phyloP scores from a whole-genome alignment of 2,797 vertebrate genomes.

The Xerus rutilus region DNA sequence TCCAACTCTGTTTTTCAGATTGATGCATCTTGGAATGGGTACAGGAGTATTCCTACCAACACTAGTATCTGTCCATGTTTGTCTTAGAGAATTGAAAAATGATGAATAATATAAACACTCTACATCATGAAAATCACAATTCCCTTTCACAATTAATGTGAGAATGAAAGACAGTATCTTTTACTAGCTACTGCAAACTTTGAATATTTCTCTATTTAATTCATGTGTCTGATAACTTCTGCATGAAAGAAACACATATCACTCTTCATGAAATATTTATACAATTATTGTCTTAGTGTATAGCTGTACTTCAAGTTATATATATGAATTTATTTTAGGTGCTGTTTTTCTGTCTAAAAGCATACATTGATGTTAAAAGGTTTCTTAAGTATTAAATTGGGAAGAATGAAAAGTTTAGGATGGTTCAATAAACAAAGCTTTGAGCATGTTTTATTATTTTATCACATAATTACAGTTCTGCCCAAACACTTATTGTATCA shows the following conservation, averaged over 20 bases:
- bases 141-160: constrained; percentile 22
- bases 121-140: neutral
- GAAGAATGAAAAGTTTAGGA: constrained; percentile 9
- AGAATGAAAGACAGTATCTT: neutral
- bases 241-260: neutral
- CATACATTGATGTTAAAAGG: constrained; percentile 21
- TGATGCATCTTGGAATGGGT: neutral
- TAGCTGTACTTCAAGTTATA: neutral
- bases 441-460: neutral
- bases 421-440: neutral
- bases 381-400: constrained; percentile 57
- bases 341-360: constrained; percentile 45
- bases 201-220: constrained; percentile 25
- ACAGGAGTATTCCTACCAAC: neutral
- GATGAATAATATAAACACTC: neutral
- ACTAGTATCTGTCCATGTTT: constrained; percentile 5
- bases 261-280: constrained; percentile 18
- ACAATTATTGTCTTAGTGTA: neutral
- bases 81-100: neutral
- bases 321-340: neutral
- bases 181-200: neutral
- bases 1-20: neutral
- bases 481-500: neutral
- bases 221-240: neutral
- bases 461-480: neutral